Base-by-base conservation (phyloP, 1,140 invertebrate genomes). In the Saccostrea glomerata region DNA sequence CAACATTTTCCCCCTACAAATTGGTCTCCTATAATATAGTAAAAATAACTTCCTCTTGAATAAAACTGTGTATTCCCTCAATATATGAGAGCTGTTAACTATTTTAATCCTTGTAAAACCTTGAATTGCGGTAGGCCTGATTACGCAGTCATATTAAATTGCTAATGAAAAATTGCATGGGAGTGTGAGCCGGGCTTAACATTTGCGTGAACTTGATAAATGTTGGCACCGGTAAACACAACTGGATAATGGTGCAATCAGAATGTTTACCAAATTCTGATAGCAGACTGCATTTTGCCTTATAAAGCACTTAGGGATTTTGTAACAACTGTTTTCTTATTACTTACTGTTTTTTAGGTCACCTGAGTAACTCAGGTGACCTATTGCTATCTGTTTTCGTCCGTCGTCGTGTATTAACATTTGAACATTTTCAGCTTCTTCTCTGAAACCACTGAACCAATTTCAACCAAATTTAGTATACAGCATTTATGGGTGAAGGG, bases 111-210 rank as follows among this genome's bases (percentile, higher is more conserved):
- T 30, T 17, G 70, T 77, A 30, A 77, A 77, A 77, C 70, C 70
- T 77, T 77, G 70, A 30, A 77, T 30, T 77, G 70, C 25, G 70
- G 70, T 77, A 77, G 70, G 70, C 23, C 70, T 36, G 30, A 77
- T 77, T 77, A 77, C 70, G 25, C 70, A 77, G 70, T 77, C 70
- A 77, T 30, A 77, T 77, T 77, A 77, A 77, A 77, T 77, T 77
- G 70, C 25, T 13, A 77, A 15, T 36, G 23, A 36, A 77, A 36
- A 77, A 23, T 30, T 36, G 70, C 15, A 30, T 30, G 12, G 25
- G 25, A 36, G 23, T 25, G 23, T 77, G 23, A 77, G 70, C 70
- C 70, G 11, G 70, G 70, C 30, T 77, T 77, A 77, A 77, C 70
- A 36, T 77, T 77, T 77, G 5, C 25, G 30, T 77, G 70, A 77